Conservation (phyloP, 2,797 vertebrate genomes). For the Anabacerthia variegaticeps region DNA sequence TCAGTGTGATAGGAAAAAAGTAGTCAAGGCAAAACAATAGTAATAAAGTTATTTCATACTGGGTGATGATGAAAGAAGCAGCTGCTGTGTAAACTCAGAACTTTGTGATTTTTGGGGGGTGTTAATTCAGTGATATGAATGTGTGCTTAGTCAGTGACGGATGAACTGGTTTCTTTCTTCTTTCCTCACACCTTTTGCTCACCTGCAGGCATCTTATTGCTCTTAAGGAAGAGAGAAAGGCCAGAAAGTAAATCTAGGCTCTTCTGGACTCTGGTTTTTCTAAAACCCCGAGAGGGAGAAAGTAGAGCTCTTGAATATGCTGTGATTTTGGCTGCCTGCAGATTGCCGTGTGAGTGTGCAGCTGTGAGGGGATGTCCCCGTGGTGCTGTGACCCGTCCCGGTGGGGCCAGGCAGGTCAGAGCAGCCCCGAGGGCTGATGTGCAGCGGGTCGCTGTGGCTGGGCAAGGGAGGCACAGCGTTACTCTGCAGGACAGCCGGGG, state of each 20-base stretch:
- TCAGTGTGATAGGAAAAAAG: background rate
- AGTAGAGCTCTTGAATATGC: background rate
- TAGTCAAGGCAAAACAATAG: background rate
- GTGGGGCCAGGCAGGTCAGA: background rate
- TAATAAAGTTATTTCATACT: background rate
- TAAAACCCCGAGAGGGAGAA: background rate
- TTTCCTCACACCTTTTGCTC: background rate
- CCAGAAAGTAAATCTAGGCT: background rate
- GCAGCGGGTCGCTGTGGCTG: background rate
- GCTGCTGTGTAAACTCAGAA: background rate
- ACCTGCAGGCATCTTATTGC: background rate
- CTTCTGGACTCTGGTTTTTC: background rate
- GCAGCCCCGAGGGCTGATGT: background rate
- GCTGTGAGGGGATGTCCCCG: background rate
- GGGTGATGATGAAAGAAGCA: background rate
- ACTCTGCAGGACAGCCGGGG: background rate
- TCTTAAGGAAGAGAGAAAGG: background rate
- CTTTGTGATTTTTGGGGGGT: accelerated
- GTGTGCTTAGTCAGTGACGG: background rate
- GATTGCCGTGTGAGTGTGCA: too few relatives aligned
- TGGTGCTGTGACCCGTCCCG: accelerated
- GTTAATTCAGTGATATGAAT: background rate
- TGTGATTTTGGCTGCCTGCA: background rate
- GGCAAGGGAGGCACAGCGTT: background rate
- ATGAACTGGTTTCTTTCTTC: background rate